A percentile compares a stretch with the other conserved stretches of the same genome.
These are phyloP conservation scores for Seira musarum DNA, from an alignment of 2,888 invertebrate species.

Conservation along the genomic window DNA sequence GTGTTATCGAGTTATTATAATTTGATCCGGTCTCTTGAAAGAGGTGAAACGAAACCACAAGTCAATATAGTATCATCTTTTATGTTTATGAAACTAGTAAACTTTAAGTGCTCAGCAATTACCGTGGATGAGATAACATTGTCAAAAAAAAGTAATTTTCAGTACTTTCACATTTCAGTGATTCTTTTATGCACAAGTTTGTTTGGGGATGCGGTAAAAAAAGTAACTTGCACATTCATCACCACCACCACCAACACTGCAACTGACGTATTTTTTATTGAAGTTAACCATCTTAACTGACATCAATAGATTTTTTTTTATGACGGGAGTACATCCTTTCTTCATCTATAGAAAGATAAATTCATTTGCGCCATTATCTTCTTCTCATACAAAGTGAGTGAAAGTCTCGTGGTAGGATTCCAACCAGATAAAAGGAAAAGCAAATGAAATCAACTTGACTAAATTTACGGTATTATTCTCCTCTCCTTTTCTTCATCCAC, in stretches of 20 bases:
- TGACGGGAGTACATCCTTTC: background rate
- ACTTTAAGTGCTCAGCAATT: too few relatives aligned
- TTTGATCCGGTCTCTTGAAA: conserved; percentile 16
- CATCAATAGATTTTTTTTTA: background rate
- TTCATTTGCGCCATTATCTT: background rate
- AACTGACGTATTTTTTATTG: background rate
- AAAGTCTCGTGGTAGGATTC: conserved; percentile 32
- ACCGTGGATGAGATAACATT: too few relatives aligned
- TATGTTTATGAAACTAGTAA: background rate
- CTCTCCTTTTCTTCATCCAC: conserved; percentile 41
- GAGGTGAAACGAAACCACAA: background rate
- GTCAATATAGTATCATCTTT: too few relatives aligned
- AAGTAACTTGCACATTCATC: background rate
- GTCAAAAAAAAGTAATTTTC: too few relatives aligned
- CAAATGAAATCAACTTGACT: conserved; percentile 68
- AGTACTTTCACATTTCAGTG: background rate
- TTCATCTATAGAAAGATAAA: background rate
- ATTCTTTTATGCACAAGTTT: background rate
- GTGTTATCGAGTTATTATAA: conserved; percentile 41
- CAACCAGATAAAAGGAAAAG: conserved; percentile 57
- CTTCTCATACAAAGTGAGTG: conserved; percentile 18
- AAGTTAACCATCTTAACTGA: background rate
- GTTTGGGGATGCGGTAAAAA: background rate
- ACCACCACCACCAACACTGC: background rate
- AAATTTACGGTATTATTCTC: conserved; percentile 65